Base-by-base conservation (phyloP, 2,888 invertebrate species). In the Ischnus inquisitorius region DNA sequence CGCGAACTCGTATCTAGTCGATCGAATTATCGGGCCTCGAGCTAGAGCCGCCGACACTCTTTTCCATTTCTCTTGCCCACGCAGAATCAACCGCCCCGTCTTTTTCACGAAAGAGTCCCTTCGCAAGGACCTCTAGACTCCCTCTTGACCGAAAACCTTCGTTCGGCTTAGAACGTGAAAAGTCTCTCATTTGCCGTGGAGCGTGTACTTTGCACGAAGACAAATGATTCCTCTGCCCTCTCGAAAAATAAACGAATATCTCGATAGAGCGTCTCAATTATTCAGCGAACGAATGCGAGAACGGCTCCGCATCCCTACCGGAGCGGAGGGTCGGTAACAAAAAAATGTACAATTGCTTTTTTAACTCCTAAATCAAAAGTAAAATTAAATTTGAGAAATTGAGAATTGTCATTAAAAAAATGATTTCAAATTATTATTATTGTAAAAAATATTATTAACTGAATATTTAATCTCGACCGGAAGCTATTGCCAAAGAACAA, bases 181-280 rank as follows among this genome's bases (percentile, higher is more conserved):
- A 54, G 19, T 54, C n/a, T 54, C 54, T 54, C 54, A 54, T 54
- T 19, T 54, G 8, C 54, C 19, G 54, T 5, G 54, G 16, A 19
- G 16, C 54, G 19, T 54, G 16, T 22, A 22, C 54, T 54, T 19
- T 54, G 4, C 54, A 54, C 19, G 19, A 54, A 16, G 54, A 54
- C 54, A 54, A 54, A 54, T 54, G 54, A 54, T 54, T 19, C 19
- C n/a, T 16, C 5, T n/a, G 2, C 54, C 54, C 19, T 54, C 54
- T 19, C 4, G 64, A 28, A 6, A 25, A 64, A 62, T 64, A 16
- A 46, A 46, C 46, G 46, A 46, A 46, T 46, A 46, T 46, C 46
- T 12, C 46, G 12, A 12, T 46, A 12, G 46, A 46, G 46, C 46
- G 14, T 46, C 46, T 46, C 46, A 46, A 46, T 46, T 46, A 46